Evolutionary conservation across 2,888 invertebrate genomes (phyloP).

Genomic region (Dasysyrphus tricinctus): DNA sequence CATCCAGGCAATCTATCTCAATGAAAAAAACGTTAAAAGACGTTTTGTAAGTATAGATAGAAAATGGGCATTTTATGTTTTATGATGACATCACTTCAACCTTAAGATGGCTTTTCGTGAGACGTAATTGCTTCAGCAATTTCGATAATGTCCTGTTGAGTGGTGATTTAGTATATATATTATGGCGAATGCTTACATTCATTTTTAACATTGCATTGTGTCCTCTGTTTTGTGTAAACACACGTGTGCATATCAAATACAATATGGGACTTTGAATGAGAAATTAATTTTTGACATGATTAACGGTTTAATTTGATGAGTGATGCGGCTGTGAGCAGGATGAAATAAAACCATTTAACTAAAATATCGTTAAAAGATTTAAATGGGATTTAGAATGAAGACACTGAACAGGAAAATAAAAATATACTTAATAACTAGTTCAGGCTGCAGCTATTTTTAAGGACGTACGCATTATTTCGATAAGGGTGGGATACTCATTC

Average conservation of each 20-base stretch:
- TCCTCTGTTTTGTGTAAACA: background rate
- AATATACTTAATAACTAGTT: no score
- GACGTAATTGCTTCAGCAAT: constrained; percentile 53
- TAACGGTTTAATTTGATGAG: background rate
- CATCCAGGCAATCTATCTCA: constrained; percentile 33
- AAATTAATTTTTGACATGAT: constrained; percentile 8
- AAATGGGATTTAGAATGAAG: no score
- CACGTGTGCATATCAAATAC: constrained; percentile 1
- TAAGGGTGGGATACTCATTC: no score
- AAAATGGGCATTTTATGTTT: constrained; percentile 58
- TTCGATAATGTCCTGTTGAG: constrained; percentile 49
- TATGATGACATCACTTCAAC: constrained; percentile 65
- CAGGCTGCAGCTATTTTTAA: no score
- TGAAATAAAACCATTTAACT: background rate
- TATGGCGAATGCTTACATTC: background rate
- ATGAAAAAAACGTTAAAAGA: constrained; percentile 42
- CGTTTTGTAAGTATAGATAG: constrained; percentile 24
- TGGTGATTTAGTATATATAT: constrained; percentile 27
- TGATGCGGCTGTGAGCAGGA: background rate
- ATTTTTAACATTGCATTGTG: background rate
- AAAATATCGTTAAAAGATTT: background rate
- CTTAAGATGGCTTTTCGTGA: constrained; percentile 43
- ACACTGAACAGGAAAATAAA: no score
- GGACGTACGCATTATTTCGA: no score
- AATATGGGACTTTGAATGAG: constrained; percentile 6